These are phyloP conservation scores for Leptopilina syphax DNA, from an alignment of 2,888 invertebrate genomes.

Conservation along the genomic window DNA sequence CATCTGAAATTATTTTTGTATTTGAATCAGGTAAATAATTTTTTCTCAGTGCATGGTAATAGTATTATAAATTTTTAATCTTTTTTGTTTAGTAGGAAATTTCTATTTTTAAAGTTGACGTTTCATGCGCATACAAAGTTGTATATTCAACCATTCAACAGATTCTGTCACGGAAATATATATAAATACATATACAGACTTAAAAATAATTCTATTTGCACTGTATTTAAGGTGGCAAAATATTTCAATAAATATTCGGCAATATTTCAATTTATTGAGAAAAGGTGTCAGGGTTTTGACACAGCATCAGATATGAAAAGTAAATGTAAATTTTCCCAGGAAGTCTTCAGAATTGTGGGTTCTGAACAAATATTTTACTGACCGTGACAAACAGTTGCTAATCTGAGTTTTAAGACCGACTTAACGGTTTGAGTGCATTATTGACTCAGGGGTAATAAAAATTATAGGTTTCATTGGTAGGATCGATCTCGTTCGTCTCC, in stretches of 20 bases:
- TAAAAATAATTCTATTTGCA: neutral
- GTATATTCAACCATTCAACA: too few species aligned
- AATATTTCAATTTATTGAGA: neutral
- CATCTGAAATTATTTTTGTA: too few species aligned
- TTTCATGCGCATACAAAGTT: too few species aligned
- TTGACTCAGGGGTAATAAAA: slow-evolving; percentile 30
- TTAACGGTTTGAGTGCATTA: slow-evolving; percentile 22
- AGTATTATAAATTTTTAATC: too few species aligned
- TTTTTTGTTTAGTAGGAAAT: too few species aligned
- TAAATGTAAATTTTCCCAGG: neutral
- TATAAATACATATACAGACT: too few species aligned
- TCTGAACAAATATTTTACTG: slow-evolving; percentile 30
- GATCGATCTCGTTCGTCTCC: slow-evolving; percentile 15
- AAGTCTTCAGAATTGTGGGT: neutral
- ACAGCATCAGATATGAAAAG: neutral
- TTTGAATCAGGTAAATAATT: too few species aligned
- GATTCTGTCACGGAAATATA: too few species aligned
- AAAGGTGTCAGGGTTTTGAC: slow-evolving; percentile 4
- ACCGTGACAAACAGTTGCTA: slow-evolving; percentile 23
- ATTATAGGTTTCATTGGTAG: slow-evolving; percentile 27
- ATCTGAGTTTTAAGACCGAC: slow-evolving; percentile 1
- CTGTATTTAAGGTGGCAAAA: neutral
- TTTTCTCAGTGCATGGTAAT: too few species aligned
- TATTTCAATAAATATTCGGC: neutral
- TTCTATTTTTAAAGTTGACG: too few species aligned